Base-by-base conservation (phyloP, 2,888 invertebrate species). In the Eudemis profundana region DNA sequence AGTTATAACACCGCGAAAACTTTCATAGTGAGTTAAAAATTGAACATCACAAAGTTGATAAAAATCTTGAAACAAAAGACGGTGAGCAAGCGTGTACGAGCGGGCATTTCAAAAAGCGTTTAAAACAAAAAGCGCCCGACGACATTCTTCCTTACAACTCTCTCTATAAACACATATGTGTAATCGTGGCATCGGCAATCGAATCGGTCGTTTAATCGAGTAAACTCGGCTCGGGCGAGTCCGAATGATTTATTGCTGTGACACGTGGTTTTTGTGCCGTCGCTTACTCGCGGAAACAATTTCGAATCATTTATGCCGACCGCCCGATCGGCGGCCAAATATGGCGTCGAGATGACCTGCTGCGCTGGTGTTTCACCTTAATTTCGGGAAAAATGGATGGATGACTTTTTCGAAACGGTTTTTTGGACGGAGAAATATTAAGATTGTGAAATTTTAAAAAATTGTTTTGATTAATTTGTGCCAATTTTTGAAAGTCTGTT, bases 191-290 rank as follows among this genome's bases (percentile, higher is more conserved):
- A 87, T 87, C 85, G 85, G 77, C 85, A 85, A 89, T 89, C 88
- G 88, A 87, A 86, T 86, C 83, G 83, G 83, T 80, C 86, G 85
- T 86, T 89, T 88, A 89, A 87, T 89, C 89, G 89, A 87, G 88
- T 89, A 85, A 86, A 86, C 85, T 84, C 83, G 80, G 84, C 82
- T 86, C 81, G 85, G 82, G 78, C 78, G 74, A 73, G 73, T 77
- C 60, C 74, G 85, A 88, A 90, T 92, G 91, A 91, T 92, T 92
- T 92, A 92, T 90, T 89, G 82, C 84, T 77, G 80, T 84, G 83
- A 92, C 92, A 92, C 92, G 87, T 90, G 84, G 83, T 91, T 92
- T 92, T 91, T 91, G 89, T 82, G 76, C 78, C 74, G 78, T 75
- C 76, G 72, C 77, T 75, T 72, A 72, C 83, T 86, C 82, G 84